A percentile compares a stretch with the other conserved stretches of the same genome.
Conservation (phyloP, 2,888 invertebrate species). For the Bellardia bayeri region DNA sequence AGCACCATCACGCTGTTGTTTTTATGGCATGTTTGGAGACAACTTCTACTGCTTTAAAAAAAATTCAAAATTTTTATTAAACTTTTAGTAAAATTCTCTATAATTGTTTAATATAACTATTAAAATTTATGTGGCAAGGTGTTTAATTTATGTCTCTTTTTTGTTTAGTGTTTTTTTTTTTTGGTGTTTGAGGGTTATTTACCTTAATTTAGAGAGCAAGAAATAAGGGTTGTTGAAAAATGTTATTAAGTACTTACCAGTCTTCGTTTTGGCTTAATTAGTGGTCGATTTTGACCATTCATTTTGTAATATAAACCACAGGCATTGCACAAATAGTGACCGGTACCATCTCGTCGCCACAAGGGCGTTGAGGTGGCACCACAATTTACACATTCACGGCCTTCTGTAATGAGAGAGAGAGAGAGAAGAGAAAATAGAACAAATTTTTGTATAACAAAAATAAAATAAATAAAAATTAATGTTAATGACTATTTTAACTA, state of each 20-base stretch:
- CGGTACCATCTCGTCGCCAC: conserved; percentile 98
- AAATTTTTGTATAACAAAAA: conserved; percentile 9
- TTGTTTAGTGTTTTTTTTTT: neutral
- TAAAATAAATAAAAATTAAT: neutral
- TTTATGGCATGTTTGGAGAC: conserved; percentile 77
- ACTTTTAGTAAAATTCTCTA: conserved; percentile 34
- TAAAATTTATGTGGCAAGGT: conserved; percentile 54
- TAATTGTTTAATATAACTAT: conserved; percentile 18
- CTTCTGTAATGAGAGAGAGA: conserved; percentile 87
- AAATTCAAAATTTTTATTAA: neutral
- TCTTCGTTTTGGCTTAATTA: conserved; percentile 99
- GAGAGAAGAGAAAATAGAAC: conserved; percentile 11
- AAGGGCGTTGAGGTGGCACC: conserved; percentile 99
- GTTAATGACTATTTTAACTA: neutral
- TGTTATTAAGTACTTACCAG: conserved; percentile 92
- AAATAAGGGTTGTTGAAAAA: conserved; percentile 43
- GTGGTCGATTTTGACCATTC: conserved; percentile 99
- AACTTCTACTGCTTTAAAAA: neutral
- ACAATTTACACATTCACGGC: conserved; percentile 99
- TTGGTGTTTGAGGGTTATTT: conserved; percentile 26
- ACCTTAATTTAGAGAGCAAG: neutral
- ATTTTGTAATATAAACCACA: conserved; percentile 99
- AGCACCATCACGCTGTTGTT: conserved; percentile 80
- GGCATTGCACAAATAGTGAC: conserved; percentile 99
- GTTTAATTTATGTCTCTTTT: conserved; percentile 42